A percentile compares a stretch with the other conserved stretches of the same genome.
These are phyloP conservation scores for Belgica antarctica DNA, from an alignment of 2,888 invertebrate genomes.

Conservation along the genomic window DNA sequence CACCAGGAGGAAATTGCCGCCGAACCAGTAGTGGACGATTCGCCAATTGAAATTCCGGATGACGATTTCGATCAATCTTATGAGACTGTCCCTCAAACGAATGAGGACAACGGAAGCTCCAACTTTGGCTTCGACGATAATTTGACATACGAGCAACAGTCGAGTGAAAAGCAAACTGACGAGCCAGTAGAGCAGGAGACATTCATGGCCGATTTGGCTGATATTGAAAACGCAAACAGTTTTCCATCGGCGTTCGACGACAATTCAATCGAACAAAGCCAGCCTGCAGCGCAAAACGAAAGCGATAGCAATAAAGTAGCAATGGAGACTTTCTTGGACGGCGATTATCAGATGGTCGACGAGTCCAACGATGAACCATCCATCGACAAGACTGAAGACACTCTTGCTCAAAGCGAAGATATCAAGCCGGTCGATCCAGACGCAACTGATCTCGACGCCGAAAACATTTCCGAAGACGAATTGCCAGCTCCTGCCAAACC, in stretches of 20 bases:
- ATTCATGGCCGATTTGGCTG: conserved; percentile 53
- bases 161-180: conserved; percentile 35
- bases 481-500: conserved; percentile 69
- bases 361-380: conserved; percentile 46
- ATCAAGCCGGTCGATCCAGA: conserved; percentile 52
- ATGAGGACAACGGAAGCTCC: conserved; percentile 33
- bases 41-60: conserved; percentile 16
- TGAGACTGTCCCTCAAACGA: conserved; percentile 36
- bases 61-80: conserved; percentile 41
- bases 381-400: conserved; percentile 46
- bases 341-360: conserved; percentile 42
- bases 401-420: conserved; percentile 47
- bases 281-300: conserved; percentile 46
- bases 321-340: not conserved
- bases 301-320: not conserved
- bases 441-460: conserved; percentile 68
- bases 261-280: conserved; percentile 46
- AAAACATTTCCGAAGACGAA: conserved; percentile 83
- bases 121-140: conserved; percentile 40
- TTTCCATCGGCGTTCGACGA: conserved; percentile 54
- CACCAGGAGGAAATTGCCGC: conserved; percentile 21
- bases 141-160: conserved; percentile 44
- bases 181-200: conserved; percentile 41
- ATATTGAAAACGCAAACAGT: conserved; percentile 54
- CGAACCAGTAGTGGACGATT: conserved; percentile 44